Percentiles rank a stretch among this genome's conserved stretches.
Conservation (phyloP, 2,888 invertebrate genomes). For the Artemia sp. region DNA sequence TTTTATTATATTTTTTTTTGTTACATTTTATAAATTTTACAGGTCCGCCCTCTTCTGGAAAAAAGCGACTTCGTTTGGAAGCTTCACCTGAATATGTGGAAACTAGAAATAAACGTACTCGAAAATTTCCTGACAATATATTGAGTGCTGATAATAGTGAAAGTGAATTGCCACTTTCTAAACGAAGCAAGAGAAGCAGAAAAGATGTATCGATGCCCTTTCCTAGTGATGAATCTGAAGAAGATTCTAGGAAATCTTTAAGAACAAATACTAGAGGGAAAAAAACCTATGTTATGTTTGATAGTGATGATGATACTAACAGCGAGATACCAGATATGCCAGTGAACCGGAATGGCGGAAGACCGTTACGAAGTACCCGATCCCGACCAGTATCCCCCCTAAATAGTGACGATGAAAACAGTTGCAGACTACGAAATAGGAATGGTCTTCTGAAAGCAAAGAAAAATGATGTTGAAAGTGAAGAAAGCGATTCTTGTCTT, state of each 20-base stretch:
- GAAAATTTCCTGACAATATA: neutral
- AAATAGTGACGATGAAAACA: constrained; percentile 1
- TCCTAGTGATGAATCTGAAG: neutral
- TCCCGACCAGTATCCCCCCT: neutral
- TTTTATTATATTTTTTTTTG: too few species aligned
- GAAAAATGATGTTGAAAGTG: neutral
- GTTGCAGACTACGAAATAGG: neutral
- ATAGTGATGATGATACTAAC: neutral
- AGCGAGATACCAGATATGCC: too few species aligned
- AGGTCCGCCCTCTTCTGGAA: too few species aligned
- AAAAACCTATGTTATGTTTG: neutral
- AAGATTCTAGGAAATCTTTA: neutral
- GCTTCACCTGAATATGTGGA: too few species aligned
- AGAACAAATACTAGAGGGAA: neutral
- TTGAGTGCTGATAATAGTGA: neutral
- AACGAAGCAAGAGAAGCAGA: constrained; percentile 3
- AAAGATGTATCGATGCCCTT: neutral
- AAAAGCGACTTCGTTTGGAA: too few species aligned
- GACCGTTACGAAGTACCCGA: neutral
- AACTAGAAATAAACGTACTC: neutral
- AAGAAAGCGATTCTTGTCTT: neutral
- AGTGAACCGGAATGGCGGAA: too few species aligned
- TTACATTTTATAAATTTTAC: too few species aligned
- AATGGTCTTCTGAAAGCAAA: neutral
- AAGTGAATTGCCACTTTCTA: constrained; percentile 1